Conservation (phyloP, 92 coral and sea anemone genomes). For the Porites evermanni region DNA sequence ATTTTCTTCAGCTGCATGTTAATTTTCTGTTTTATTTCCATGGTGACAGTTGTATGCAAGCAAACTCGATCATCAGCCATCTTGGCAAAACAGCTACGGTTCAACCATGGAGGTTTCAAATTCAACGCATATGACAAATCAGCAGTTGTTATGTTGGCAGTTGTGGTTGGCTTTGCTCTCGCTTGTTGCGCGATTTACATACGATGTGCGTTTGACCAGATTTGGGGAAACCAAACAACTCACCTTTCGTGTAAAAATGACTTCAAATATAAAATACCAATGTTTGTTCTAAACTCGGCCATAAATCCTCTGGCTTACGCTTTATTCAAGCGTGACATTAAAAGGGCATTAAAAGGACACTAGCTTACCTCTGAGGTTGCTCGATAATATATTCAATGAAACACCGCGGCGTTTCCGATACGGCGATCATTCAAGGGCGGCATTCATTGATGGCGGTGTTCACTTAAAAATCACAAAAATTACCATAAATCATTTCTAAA, state of each 20-base stretch:
- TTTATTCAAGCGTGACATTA: not conserved
- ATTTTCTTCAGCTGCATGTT: too few relatives aligned
- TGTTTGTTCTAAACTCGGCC: not conserved
- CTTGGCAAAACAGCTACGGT: not conserved
- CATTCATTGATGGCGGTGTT: too few relatives aligned
- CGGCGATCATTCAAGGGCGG: too few relatives aligned
- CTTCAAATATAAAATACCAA: not conserved
- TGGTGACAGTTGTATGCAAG: not conserved
- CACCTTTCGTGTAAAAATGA: not conserved
- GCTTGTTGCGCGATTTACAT: not conserved
- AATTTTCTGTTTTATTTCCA: not conserved
- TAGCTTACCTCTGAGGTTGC: too few relatives aligned
- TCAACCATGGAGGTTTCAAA: not conserved
- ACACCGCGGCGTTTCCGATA: too few relatives aligned
- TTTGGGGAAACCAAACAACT: too few relatives aligned
- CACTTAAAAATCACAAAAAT: too few relatives aligned
- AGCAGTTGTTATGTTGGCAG: not conserved
- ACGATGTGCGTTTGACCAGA: not conserved
- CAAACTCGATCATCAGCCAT: not conserved
- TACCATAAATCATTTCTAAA: too few relatives aligned
- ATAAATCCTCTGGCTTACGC: not conserved
- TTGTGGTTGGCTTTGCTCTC: not conserved
- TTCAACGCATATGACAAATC: not conserved
- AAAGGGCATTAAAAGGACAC: not conserved
- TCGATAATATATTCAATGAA: too few relatives aligned